Conservation (phyloP, 1,140 invertebrate genomes). For the Orius insidiosus region DNA sequence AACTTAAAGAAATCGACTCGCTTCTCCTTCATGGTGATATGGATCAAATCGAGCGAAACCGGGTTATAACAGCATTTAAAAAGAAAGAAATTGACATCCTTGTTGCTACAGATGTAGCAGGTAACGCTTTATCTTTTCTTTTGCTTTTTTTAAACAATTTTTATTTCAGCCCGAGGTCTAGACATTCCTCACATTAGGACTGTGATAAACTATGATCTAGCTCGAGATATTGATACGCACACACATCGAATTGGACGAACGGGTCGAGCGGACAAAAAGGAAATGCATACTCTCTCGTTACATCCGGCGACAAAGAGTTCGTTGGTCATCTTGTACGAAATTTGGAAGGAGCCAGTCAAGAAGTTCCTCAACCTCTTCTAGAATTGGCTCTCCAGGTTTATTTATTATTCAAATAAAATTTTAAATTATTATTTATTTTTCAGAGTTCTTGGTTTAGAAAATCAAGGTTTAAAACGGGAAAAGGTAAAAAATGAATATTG, state of each 20-base stretch:
- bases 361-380: constrained; percentile 73
- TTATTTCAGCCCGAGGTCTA: constrained; percentile 93
- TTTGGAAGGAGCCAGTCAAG: constrained; percentile 85
- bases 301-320: constrained; percentile 89
- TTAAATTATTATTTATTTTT: constrained; percentile 11
- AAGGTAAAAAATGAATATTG: constrained; percentile 68
- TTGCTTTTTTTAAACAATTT: too few species aligned
- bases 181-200: constrained; percentile 96
- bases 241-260: constrained; percentile 95
- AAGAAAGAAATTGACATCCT: constrained; percentile 78
- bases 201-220: constrained; percentile 94
- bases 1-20: constrained; percentile 72
- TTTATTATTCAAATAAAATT: constrained; percentile 2
- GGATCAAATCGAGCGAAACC: constrained; percentile 93
- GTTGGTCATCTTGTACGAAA: constrained; percentile 90
- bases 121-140: too few species aligned
- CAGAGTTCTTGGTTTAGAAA: constrained; percentile 84
- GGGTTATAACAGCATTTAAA: constrained; percentile 89
- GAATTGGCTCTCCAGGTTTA: constrained; percentile 80
- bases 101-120: constrained; percentile 95
- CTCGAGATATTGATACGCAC: constrained; percentile 95
- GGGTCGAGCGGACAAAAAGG: constrained; percentile 81
- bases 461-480: constrained; percentile 69
- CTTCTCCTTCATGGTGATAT: constrained; percentile 92
- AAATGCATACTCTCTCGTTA: constrained; percentile 79